Evolutionary conservation across 2,888 invertebrate genomes (phyloP).

Genomic region (Acanthosepion esculentum): DNA sequence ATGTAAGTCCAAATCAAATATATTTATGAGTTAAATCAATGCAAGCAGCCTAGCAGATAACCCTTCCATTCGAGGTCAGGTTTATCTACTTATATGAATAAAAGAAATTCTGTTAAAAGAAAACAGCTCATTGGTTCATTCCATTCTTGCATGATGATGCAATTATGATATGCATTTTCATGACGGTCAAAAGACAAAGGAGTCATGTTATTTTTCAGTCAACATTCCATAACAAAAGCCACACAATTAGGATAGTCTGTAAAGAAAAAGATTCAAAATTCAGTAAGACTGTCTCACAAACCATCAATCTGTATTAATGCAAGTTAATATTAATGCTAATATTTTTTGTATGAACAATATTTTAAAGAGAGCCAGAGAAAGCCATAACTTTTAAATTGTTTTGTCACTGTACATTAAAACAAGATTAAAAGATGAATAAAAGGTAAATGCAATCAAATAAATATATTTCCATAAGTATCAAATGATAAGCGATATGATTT

Average conservation of each 20-base stretch:
- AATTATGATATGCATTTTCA: neutral
- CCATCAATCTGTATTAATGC: neutral
- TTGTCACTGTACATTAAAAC: neutral
- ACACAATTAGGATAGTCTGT: neutral
- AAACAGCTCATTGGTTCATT: no score
- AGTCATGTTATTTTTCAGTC: neutral
- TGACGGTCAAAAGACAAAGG: neutral
- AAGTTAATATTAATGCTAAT: neutral
- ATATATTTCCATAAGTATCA: neutral
- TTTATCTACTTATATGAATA: no score
- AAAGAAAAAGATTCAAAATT: neutral
- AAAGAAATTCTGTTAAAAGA: no score
- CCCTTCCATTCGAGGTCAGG: no score
- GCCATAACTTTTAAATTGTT: neutral
- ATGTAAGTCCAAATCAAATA: no score
- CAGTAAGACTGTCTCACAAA: neutral
- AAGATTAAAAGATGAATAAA: neutral
- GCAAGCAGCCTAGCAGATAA: no score
- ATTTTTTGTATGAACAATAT: neutral
- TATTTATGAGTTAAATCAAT: no score
- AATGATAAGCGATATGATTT: neutral
- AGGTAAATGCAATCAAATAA: neutral
- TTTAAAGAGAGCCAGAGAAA: neutral
- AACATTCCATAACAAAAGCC: neutral
- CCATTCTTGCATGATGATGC: no score